phyloP scores from a whole-genome alignment of 2,113 vertebrate genomes.

The Anguilla japonica region DNA sequence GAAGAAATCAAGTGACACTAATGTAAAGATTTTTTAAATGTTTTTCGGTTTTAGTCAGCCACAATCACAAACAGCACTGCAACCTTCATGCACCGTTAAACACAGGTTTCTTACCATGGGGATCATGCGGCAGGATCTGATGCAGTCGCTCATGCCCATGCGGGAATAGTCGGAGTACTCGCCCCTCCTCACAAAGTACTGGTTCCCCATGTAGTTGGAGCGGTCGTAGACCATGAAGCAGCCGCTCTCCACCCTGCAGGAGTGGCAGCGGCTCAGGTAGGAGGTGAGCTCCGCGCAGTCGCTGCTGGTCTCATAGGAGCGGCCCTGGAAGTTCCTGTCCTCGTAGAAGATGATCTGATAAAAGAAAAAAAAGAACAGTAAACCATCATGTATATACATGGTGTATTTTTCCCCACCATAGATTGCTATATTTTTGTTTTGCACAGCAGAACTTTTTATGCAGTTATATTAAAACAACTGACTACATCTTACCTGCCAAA shows the following conservation, averaged over 20 bases:
- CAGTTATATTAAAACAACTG: too few species aligned
- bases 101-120: slow-evolving; percentile 50
- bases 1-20: too few species aligned
- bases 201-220: slow-evolving; percentile 59
- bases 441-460: too few species aligned
- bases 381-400: too few species aligned
- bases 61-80: too few species aligned
- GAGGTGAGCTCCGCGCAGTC: slow-evolving; percentile 58
- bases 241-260: slow-evolving; percentile 56
- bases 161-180: slow-evolving; percentile 65
- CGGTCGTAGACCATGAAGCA: slow-evolving; percentile 66
- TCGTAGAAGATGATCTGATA: slow-evolving; percentile 64
- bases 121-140: slow-evolving; percentile 35
- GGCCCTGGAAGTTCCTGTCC: slow-evolving; percentile 66
- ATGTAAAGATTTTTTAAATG: too few species aligned
- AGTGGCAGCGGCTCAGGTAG: slow-evolving; percentile 49
- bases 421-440: background rate
- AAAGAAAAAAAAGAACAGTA: background rate
- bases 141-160: slow-evolving; percentile 59
- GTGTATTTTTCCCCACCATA: too few species aligned
- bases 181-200: slow-evolving; percentile 63
- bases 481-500: too few species aligned
- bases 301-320: slow-evolving; percentile 58
- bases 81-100: background rate
- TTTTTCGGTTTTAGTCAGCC: too few species aligned